Evolutionary conservation across 2,888 invertebrate species (phyloP).

Genomic region (Chelonus formosanus): DNA sequence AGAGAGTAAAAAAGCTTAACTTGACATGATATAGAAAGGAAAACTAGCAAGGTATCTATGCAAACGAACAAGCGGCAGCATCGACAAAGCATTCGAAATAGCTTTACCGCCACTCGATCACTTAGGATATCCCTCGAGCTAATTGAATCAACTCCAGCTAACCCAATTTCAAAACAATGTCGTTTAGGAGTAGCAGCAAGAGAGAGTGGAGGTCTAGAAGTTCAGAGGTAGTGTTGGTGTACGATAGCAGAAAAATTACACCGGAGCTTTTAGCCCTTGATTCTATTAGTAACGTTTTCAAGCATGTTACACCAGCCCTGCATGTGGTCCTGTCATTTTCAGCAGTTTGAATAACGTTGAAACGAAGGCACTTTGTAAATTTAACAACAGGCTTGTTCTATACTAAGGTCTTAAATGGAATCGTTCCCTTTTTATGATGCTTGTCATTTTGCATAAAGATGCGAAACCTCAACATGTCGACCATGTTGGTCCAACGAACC

Average conservation of each 20-base stretch:
- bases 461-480: not conserved
- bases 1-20: too few species aligned
- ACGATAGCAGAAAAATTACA: constrained; percentile 52
- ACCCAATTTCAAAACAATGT: constrained; percentile 58
- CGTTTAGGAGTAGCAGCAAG: constrained; percentile 43
- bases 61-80: constrained; percentile 10
- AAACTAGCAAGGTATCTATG: not conserved
- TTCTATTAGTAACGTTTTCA: constrained; percentile 56
- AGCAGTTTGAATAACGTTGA: constrained; percentile 38
- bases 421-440: not conserved
- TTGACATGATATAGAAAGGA: not conserved
- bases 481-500: not conserved
- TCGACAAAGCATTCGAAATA: constrained; percentile 38
- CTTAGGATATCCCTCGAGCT: constrained; percentile 35
- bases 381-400: too few species aligned
- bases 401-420: too few species aligned
- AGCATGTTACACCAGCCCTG: constrained; percentile 52
- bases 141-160: constrained; percentile 50
- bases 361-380: too few species aligned
- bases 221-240: constrained; percentile 15
- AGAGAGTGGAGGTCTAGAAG: constrained; percentile 19
- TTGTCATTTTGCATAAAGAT: not conserved
- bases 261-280: constrained; percentile 58
- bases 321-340: constrained; percentile 55
- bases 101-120: constrained; percentile 47